Evolutionary conservation across 2,113 vertebrate genomes (phyloP), one percentile per base, ranked within the genome.

Genomic region (Hippoglossus stenolepis): DNA sequence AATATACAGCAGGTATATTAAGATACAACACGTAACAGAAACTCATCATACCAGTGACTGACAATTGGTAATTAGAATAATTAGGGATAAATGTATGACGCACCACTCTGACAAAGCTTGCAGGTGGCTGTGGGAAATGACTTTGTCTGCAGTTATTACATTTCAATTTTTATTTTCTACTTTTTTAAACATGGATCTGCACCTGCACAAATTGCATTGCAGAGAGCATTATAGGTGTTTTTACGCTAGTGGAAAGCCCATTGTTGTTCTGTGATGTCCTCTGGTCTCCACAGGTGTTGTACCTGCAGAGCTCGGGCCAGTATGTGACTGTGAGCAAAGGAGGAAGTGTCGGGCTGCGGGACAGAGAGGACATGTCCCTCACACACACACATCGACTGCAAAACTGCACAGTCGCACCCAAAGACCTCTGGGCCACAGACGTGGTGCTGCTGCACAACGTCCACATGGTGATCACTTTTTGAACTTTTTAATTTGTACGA

Each of bases 391-490:
- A 93, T 73, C 94, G 89, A 31, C 92, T 97, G 69, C 90, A 90
- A 49, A 95, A 95, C 59, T 93, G 95, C 85, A 87, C 90, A 2
- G 93, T 93, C 56, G 91, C 88, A 60, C 90, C 93, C 61, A 96
- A 94, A 87, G 94, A 96, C 90, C 92, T 97, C 31, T 96, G 95
- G 95, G 96, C 95, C 66, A 96, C 96, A 2, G 93, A 93, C 54
- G 66, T 95, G 88, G 94, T 94, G 80, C 86, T 93, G 75, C 86
- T 96, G 82, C 93, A 90, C 86, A 96, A 96, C 53, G 82, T 94
- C 9, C 92, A 96, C 87, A 96, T 96, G 96, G 96, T 96, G 88
- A 90, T 75, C 24, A 17, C 23, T 53, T 53, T 26, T 8, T 51
- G 0, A 65, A 38, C 21, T 17, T 20, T 53, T 11, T 11, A 43